Evolutionary conservation across 1,140 invertebrate species (phyloP), one percentile per base, ranked within the genome.

Genomic region (Macrosteles quadrilineatus): DNA sequence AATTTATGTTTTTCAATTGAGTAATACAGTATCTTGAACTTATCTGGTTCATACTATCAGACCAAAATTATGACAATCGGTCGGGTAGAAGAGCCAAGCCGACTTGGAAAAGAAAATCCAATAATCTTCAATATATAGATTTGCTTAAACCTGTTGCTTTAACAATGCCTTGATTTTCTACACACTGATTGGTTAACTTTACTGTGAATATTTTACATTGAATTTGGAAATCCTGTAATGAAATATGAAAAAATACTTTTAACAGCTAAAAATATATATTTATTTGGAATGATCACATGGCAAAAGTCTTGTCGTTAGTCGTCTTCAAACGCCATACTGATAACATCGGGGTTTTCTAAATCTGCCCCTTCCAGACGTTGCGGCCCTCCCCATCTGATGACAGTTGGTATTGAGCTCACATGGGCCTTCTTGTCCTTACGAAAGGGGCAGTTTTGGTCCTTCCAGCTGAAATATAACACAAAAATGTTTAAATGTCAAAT

Each of bases 321-420:
- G 59, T 85, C 82, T 65, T 81, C 77, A 47, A 91, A 84, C 36
- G 91, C 76, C 86, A 91, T 86, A 72, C 87, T 84, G 25, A 92
- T 82, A 0, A 91, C 82, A 27, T 90, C 88, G 64, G 81, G 72
- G 68, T 90, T 87, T 50, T 84, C 83, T 74, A 87, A 90, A 70
- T 90, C 84, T 67, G 87, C 84, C 29, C 90, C 91, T 78, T 91
- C 87, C 11, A 93, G 77, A 67, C 87, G 85, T 77, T 91, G 88
- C 0, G 90, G 88, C 1, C 85, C 85, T 73, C 87, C 87, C 90
- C 90, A 93, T 76, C 82, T 83, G 30, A 88, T 79, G 14, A 94
- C 77, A 0, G 91, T 93, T 0, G 91, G 91, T 50, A 94, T 81
- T 21, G 90, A 88, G 72, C 88, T 85, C 47, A 93, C 78, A 73